Evolutionary conservation across 2,797 vertebrate species (phyloP), one percentile per base, ranked within the genome.

Genomic region (Chloroceryle inda): DNA sequence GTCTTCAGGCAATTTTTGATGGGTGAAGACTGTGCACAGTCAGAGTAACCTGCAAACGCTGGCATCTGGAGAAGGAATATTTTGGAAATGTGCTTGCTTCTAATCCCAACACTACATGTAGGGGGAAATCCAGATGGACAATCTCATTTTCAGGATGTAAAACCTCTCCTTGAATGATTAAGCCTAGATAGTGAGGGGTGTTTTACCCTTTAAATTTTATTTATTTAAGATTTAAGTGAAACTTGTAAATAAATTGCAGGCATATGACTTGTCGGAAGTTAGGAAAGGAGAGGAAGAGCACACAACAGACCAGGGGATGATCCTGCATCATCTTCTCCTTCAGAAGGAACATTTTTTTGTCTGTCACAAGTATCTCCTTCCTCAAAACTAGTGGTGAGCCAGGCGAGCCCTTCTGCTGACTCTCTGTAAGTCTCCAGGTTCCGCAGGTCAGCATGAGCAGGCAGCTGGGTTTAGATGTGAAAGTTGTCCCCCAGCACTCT

Each of bases 331-430:
- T 64, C 58, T 69, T 13, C 40, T 85, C 4, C 29, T 88, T 88
- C 38, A 75, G 62, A 74, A 67, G 15, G 31, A 13, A 68, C 26
- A 13, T 16, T 10, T 80, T 84, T 92, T 83, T 88, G 29, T 37
- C n/a, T 5, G 69, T 88, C 90, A 78, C 79, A 90, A 92, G 64
- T 50, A 63, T 58, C 26, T 88, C 52, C 45, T 85, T 92, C 79
- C 85, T 91, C 76, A 94, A 94, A 95, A 62, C 50, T 74, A 62
- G 17, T 29, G 38, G 47, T 55, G 55, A 69, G 40, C 23, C 59
- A 66, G 29, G 45, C 5, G 0, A 75, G 42, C 15, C 45, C 45
- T 75, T 81, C 66, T 88, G 40, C 72, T 64, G 61, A 75, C 21
- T 44, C 2, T 61, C 35, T 59, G 14, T 44, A 45, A 49, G 47